Conservation (phyloP, 92 coral and sea anemone genomes). For the Zoanthus sansibaricus region DNA sequence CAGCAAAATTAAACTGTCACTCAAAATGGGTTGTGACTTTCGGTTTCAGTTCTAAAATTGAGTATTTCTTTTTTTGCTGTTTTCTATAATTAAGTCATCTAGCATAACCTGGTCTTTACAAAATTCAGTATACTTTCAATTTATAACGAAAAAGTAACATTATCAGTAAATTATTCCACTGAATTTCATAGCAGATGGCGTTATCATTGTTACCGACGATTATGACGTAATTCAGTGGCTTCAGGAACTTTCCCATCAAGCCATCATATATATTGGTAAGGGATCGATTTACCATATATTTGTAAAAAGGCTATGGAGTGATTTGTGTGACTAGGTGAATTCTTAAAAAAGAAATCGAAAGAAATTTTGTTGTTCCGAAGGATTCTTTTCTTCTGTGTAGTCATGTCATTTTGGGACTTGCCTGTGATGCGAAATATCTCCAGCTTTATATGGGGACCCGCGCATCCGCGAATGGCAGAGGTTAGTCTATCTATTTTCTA, state of each 20-base stretch:
- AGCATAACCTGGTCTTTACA: no score
- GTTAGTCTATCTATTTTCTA: neutral
- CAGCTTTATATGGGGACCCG: conserved; percentile 22
- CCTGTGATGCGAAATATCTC: conserved; percentile 4
- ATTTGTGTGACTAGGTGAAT: neutral
- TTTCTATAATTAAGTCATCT: no score
- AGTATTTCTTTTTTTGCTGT: no score
- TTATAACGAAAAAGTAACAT: neutral
- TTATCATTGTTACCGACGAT: no score
- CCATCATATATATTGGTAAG: no score
- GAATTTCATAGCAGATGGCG: no score
- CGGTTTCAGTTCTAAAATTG: no score
- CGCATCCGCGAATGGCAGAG: conserved; percentile 43
- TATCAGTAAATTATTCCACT: neutral
- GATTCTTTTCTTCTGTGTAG: neutral
- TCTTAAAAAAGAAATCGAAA: neutral
- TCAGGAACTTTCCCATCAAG: no score
- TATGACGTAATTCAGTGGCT: no score
- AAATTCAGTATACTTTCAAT: neutral
- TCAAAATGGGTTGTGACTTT: no score
- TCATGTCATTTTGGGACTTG: conserved; percentile 25
- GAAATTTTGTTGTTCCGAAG: neutral
- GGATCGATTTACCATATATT: neutral
- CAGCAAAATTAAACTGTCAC: no score
- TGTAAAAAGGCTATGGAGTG: neutral